These are phyloP conservation scores for Patagioenas fasciata DNA, from an alignment of 2,113 vertebrate genomes.

Conservation along the genomic window DNA sequence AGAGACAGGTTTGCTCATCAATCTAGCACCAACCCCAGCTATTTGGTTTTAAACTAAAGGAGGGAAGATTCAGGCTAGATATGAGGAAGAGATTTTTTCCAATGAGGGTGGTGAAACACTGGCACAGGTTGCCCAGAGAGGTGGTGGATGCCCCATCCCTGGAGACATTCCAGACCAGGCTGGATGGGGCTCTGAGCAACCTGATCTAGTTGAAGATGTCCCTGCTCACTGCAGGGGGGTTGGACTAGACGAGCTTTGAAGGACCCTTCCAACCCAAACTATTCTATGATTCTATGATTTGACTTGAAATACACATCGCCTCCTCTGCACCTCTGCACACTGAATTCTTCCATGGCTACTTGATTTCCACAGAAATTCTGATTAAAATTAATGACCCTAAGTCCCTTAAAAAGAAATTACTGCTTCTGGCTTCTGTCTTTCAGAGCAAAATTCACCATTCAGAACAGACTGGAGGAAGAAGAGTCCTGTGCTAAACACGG, in stretches of 20 bases:
- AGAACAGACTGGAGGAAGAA: background rate
- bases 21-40: accelerated
- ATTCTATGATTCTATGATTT: too few relatives aligned
- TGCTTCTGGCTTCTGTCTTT: accelerated
- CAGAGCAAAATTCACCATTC: background rate
- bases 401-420: background rate
- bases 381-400: background rate
- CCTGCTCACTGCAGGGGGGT: too few relatives aligned
- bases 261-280: too few relatives aligned
- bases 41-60: background rate
- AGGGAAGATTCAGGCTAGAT: too few relatives aligned
- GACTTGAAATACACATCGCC: background rate
- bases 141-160: too few relatives aligned
- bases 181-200: too few relatives aligned
- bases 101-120: too few relatives aligned
- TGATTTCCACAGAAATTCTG: background rate
- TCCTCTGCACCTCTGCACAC: accelerated
- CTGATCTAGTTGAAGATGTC: too few relatives aligned
- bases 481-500: background rate
- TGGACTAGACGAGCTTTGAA: too few relatives aligned
- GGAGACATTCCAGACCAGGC: too few relatives aligned
- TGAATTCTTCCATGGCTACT: background rate
- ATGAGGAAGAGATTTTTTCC: too few relatives aligned
- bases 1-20: background rate
- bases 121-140: too few relatives aligned